Base-by-base conservation (phyloP, 2,113 vertebrate species). In the Rhinichthys klamathensis region DNA sequence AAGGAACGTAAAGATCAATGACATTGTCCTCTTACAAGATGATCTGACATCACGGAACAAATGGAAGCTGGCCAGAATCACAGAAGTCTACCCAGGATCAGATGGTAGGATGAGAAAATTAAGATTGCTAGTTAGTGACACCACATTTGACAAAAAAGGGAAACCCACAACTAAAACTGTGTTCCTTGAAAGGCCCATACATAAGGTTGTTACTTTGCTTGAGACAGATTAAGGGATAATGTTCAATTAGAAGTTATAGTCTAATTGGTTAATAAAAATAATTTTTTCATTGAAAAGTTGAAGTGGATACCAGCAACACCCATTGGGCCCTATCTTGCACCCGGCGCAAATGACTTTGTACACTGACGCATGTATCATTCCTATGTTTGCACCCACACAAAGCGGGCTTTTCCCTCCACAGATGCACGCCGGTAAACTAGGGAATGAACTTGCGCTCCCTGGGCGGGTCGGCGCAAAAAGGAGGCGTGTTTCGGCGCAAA, bases 211-310 rank as follows among this genome's bases (percentile, higher is more conserved):
- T 63, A 82, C 79, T 73, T 58, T 82, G 27, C 80, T 86, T 67
- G 85, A 86, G 21, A 27, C 85, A 76, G 70, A 56, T 27, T 49
- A 86, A 82, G 93, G 89, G 92, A 78, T 86, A 76, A 83, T 32
- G 15, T 72, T 94, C 75, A 11, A 9, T 44, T 44, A n/a, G 41
- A 44, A 44, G 41, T 44, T 44, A 44, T 10, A 44, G 41, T 9
- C 41, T 44, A 15, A 58, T 12, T 77, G 25, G 25, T 56, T 49
- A 27, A 54, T 32, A 32, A 30, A 54, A 15, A 44, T 10, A 49
- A 49, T 4, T n/a, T 21, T 77, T 77, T 56, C 46, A 56, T 32
- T 54, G 13, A 54, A 77, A 77, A 2, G 46, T 49, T 5, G 10
- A 16, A 15, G 27, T 51, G 49, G 30, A 9, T 16, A 77, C 13